These are phyloP conservation scores for Anhinga anhinga DNA, from an alignment of 2,113 vertebrate genomes.

Conservation along the genomic window DNA sequence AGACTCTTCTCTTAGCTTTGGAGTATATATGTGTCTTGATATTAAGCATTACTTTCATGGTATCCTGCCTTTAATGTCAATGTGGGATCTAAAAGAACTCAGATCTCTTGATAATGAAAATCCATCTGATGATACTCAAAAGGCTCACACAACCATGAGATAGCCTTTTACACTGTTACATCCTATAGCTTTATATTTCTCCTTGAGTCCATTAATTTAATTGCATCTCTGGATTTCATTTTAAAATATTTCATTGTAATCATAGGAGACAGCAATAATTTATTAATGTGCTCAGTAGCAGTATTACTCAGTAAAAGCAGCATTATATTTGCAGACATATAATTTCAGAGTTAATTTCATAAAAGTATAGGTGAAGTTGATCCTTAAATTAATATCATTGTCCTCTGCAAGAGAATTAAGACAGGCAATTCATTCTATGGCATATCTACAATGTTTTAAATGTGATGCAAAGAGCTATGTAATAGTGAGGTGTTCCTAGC, in stretches of 20 bases:
- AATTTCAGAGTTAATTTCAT: conserved; percentile 45
- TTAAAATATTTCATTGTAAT: conserved; percentile 51
- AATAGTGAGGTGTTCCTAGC: not conserved
- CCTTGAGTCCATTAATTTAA: conserved; percentile 53
- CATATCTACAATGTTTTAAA: conserved; percentile 13
- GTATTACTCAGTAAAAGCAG: not conserved
- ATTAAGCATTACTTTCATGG: not conserved
- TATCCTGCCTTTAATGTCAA: conserved; percentile 8
- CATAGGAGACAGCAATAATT: conserved; percentile 30
- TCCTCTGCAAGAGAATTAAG: conserved; percentile 17
- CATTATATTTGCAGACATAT: conserved; percentile 26
- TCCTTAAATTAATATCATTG: conserved; percentile 34
- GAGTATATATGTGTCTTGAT: not conserved
- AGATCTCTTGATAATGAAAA: conserved; percentile 25
- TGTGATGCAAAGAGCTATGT: not conserved
- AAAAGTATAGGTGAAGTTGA: conserved; percentile 8
- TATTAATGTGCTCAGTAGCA: conserved; percentile 21
- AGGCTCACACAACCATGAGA: conserved; percentile 4
- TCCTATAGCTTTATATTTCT: conserved; percentile 30
- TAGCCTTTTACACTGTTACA: not conserved
- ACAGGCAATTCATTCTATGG: not conserved
- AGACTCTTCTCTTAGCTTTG: not conserved
- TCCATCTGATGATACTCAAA: not conserved
- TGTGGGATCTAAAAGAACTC: not conserved
- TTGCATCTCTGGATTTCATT: conserved; percentile 18